These are phyloP conservation scores for Phycodurus eques DNA, from an alignment of 2,113 vertebrate species.

Conservation along the genomic window DNA sequence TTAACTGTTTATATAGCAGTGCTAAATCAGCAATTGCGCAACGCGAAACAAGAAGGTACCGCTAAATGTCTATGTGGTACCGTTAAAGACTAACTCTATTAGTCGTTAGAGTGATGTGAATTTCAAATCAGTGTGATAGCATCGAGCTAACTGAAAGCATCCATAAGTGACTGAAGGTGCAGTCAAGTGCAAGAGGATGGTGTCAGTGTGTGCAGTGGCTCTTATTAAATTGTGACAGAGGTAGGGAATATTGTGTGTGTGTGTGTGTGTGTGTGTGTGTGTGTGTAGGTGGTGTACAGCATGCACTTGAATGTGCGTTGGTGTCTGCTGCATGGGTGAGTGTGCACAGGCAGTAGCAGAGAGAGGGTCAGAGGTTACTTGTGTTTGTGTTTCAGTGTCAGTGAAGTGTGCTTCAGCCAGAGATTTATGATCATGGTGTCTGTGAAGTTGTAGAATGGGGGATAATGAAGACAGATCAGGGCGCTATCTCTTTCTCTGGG, in stretches of 20 bases:
- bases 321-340: constrained; percentile 35
- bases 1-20: constrained; percentile 50
- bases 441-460: constrained; percentile 73
- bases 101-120: constrained; percentile 15
- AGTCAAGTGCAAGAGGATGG: constrained; percentile 34
- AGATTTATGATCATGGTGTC: constrained; percentile 82
- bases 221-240: constrained; percentile 56
- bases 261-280: neutral
- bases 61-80: constrained; percentile 30
- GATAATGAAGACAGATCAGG: constrained; percentile 80
- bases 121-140: constrained; percentile 12
- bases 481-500: constrained; percentile 70
- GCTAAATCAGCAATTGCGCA: constrained; percentile 55
- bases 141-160: constrained; percentile 22
- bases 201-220: constrained; percentile 33
- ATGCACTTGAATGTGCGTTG: constrained; percentile 15
- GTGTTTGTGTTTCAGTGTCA: constrained; percentile 82
- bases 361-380: constrained; percentile 75
- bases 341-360: constrained; percentile 70
- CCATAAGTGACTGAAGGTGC: constrained; percentile 34
- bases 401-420: constrained; percentile 76
- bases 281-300: neutral
- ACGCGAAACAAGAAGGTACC: constrained; percentile 39
- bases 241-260: constrained; percentile 9
- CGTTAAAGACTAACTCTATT: neutral